Base-by-base conservation (phyloP, 2,888 invertebrate genomes). In the Chelonus formosanus region DNA sequence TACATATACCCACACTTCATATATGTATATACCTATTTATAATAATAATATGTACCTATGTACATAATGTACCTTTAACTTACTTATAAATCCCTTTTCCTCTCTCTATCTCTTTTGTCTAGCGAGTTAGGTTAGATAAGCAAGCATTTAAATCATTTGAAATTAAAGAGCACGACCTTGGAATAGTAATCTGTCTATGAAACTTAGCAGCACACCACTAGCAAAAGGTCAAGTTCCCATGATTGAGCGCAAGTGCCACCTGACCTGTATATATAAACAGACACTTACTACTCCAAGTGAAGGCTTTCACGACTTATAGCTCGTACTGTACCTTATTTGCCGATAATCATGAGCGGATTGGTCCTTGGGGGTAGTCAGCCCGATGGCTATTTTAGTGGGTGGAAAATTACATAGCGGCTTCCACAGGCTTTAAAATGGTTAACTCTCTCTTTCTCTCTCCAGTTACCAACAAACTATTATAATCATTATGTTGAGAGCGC, bases 391-490 rank as follows among this genome's bases (percentile, higher is more conserved):
- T 84, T 84, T 83, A 82, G 84, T 82, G 81, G 84, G 84, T 83
- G 83, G 83, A 82, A 83, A 84, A 84, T 84, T 84, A 84, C 80
- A 84, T 76, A 79, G 83, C 83, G 83, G 83, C 83, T 78, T 82
- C 78, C 71, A 79, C 79, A 80, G 83, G 78, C 80, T 81, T 81
- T 83, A 82, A 83, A 83, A 84, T 82, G 82, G 82, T 81, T 79
- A 20, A 20, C 20, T 20, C 20, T 20, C 20, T 20, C 20, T 20
- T 2, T 20, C 82, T 82, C 81, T 81, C 81, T 81, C 80, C 79
- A 81, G 82, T 80, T 81, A 79, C 80, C 80, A 82, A 82, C 82
- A 52, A 52, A 52, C 52, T 82, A 83, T 83, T 82, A 84, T 84
- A 83, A 84, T 83, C 81, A 83, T 84, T 83, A 82, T 78, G 81